These are phyloP conservation scores for Tapirus terrestris DNA, from an alignment of 2,113 vertebrate genomes.

Conservation along the genomic window DNA sequence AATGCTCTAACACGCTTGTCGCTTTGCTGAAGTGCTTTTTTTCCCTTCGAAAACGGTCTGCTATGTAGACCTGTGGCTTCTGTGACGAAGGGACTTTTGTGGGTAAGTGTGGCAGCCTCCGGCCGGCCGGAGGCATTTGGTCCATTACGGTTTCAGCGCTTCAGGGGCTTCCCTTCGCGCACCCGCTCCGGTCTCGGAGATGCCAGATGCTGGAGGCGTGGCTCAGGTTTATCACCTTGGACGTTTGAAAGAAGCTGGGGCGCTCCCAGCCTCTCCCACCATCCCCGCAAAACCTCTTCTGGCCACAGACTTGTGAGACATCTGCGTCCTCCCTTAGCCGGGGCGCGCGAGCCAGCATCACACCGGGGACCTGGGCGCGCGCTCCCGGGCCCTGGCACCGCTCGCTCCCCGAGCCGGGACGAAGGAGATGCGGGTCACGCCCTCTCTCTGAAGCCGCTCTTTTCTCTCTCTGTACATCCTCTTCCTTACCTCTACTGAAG, in stretches of 20 bases:
- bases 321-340: not conserved
- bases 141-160: not conserved
- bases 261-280: not conserved
- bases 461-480: not conserved
- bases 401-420: not conserved
- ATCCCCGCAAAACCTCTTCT: conserved; percentile 7
- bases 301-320: not conserved
- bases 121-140: not conserved
- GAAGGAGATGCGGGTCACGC: not conserved
- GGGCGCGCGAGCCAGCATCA: not conserved
- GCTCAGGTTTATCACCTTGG: not conserved
- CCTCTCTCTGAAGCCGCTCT: not conserved
- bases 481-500: not conserved
- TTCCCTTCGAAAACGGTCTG: not conserved
- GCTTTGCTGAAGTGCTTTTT: not conserved
- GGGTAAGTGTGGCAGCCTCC: not conserved
- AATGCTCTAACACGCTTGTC: not conserved
- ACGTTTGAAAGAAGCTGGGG: not conserved
- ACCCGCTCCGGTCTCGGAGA: not conserved
- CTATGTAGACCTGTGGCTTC: conserved; percentile 19
- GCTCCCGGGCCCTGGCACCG: not conserved
- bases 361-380: not conserved
- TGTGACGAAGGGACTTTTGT: too few species aligned
- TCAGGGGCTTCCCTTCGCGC: too few species aligned
- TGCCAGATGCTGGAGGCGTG: not conserved